Evolutionary conservation across 2,888 invertebrate genomes (phyloP).

Genomic region (Spisula solida): DNA sequence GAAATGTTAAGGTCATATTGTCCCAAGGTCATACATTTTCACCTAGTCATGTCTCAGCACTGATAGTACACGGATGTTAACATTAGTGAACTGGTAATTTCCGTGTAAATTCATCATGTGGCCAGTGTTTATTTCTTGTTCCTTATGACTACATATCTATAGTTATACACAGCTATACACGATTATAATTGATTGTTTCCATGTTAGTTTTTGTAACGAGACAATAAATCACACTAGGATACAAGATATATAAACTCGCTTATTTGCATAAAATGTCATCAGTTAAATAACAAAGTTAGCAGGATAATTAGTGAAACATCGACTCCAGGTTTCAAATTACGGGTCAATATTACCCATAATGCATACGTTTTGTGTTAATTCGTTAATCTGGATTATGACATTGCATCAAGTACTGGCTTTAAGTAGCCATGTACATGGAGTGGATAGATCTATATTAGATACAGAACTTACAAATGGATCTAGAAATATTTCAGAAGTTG

Average conservation of each 20-base stretch:
- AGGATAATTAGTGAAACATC: not conserved
- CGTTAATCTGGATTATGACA: not conserved
- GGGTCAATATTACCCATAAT: not conserved
- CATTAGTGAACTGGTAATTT: not conserved
- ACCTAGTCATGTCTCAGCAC: not conserved
- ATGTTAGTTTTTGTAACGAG: not conserved
- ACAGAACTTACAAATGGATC: not conserved
- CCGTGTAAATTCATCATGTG: constrained; percentile 8
- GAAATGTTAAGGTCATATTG: no score
- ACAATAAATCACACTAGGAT: not conserved
- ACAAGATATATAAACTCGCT: not conserved
- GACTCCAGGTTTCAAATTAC: not conserved
- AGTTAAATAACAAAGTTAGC: not conserved
- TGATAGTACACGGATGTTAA: not conserved
- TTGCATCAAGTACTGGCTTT: not conserved
- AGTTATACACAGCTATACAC: not conserved
- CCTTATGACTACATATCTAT: not conserved
- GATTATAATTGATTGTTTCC: not conserved
- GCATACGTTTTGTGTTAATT: not conserved
- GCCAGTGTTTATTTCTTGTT: not conserved
- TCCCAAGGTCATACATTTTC: not conserved
- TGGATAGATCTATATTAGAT: not conserved
- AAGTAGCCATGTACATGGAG: not conserved
- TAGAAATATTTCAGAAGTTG: not conserved
- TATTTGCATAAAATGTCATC: not conserved